Base-by-base conservation (phyloP, 1,140 invertebrate genomes). In the Cyclargus thomasi region DNA sequence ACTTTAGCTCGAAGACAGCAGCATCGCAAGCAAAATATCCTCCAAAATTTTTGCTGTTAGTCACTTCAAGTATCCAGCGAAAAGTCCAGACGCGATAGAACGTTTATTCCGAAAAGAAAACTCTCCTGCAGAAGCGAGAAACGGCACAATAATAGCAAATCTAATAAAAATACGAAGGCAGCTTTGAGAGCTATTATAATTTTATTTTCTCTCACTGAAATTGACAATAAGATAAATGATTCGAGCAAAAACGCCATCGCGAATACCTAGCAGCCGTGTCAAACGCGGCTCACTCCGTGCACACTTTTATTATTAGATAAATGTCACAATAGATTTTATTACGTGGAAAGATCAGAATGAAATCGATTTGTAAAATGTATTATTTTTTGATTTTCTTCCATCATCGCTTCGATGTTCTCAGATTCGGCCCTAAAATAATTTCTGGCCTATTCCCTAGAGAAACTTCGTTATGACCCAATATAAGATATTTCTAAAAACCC, bases 291-390 rank as follows among this genome's bases (percentile, higher is more conserved):
- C 53, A 10, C 3, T 59, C 20, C 55, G 55, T 59, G 55, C 55
- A 59, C 17, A 59, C 10, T 59, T 59, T 59, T 59, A 59, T 59
- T 59, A 59, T 59, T 59, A 59, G 55, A 59, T 59, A 59, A 59
- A 59, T 59, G 55, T 59, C 55, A 59, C 18, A 21, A 59, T 59
- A 59, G 55, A 59, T 59, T 59, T 59, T 59, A 18, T 59, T 21
- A 59, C 18, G 55, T 21, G 21, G 20, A 21, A 21, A 59, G 55
- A 59, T 59, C 55, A 17, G 14, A 47, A 47, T 47, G 14, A 11
- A 47, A 14, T 47, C 39, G 11, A 47, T 47, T 47, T 47, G 39
- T 47, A 11, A 47, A 47, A 47, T 47, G 39, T 47, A 47, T 47
- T 47, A 47, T 47, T 47, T 47, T 47, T 47, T 47, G 10, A 47